Evolutionary conservation across 2,888 invertebrate genomes (phyloP).

Genomic region (Hipparchia sbordonii): DNA sequence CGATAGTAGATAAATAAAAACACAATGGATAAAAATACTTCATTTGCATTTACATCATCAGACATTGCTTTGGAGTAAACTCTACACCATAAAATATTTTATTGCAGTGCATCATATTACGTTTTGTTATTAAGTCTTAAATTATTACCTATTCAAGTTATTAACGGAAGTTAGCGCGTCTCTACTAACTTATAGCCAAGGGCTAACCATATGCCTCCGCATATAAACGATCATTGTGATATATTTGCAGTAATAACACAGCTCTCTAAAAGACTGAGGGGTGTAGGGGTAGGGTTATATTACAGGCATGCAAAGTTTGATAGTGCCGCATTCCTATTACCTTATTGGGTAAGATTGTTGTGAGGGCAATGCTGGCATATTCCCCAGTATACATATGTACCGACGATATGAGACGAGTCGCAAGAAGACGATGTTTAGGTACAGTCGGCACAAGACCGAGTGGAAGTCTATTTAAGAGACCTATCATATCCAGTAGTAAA

Average conservation of each 20-base stretch:
- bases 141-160: background rate
- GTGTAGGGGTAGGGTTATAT: background rate
- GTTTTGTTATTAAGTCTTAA: slow-evolving; percentile 1
- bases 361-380: background rate
- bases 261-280: background rate
- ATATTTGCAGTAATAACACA: slow-evolving; percentile 23
- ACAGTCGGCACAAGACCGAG: no score
- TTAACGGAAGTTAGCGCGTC: background rate
- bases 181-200: slow-evolving; percentile 14
- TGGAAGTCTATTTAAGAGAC: no score
- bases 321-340: background rate
- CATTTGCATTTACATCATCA: no score
- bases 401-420: no score
- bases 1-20: no score
- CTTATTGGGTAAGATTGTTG: background rate
- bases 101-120: no score
- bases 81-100: no score
- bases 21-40: no score
- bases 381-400: no score
- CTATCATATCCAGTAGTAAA: no score
- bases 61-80: no score
- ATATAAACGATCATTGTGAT: slow-evolving; percentile 4
- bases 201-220: slow-evolving; percentile 13
- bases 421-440: no score
- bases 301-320: slow-evolving; percentile 8